A percentile compares a stretch with the other conserved stretches of the same genome.
phyloP scores from a whole-genome alignment of 2,888 invertebrate genomes.

The Acanthacorydalis orientalis region DNA sequence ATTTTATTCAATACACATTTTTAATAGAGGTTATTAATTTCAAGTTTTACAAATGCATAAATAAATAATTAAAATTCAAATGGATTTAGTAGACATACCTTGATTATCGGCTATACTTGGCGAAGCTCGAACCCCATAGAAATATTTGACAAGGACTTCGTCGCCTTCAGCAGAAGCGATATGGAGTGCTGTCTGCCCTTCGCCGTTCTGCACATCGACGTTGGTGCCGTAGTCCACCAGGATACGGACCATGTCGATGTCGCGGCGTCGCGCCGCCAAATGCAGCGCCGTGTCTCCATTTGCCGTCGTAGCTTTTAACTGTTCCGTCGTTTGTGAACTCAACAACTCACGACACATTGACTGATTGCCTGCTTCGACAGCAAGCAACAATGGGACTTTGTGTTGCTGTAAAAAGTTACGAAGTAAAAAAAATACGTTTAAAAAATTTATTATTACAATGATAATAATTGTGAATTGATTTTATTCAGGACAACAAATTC shows the following conservation, averaged over 20 bases:
- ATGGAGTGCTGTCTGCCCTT: conserved; percentile 89
- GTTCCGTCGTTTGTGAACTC: conserved; percentile 71
- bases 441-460: no score
- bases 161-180: conserved; percentile 94
- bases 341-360: conserved; percentile 89
- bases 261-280: conserved; percentile 80
- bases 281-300: conserved; percentile 91
- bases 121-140: conserved; percentile 86
- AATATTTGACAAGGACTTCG: conserved; percentile 84
- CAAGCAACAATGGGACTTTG: conserved; percentile 81
- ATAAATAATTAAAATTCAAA: neutral
- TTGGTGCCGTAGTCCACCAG: conserved; percentile 83
- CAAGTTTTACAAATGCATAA: neutral
- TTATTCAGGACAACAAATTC: no score
- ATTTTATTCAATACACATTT: neutral
- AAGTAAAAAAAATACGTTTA: no score
- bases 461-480: no score
- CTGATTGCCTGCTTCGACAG: conserved; percentile 90
- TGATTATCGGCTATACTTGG: conserved; percentile 90
- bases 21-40: neutral
- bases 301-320: conserved; percentile 66
- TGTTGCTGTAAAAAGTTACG: conserved; percentile 59
- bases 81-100: conserved; percentile 26
- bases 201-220: conserved; percentile 83
- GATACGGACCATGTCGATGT: conserved; percentile 84